Evolutionary conservation across 2,797 vertebrate species (phyloP).

Genomic region (Emydoidea blandingii): DNA sequence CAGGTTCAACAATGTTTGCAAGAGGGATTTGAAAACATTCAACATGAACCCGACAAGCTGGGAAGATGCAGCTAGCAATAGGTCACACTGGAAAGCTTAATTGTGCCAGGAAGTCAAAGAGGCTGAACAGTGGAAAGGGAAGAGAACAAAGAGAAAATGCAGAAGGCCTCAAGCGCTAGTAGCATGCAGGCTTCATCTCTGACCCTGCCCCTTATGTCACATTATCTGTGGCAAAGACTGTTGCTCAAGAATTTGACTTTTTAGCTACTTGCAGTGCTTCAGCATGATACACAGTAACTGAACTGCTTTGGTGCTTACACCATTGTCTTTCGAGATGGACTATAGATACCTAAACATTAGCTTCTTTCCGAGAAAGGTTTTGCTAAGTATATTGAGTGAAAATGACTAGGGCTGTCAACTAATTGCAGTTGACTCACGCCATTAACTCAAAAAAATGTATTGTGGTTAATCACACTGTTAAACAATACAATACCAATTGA

Average conservation of each 20-base stretch:
- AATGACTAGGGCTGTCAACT: not conserved
- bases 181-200: too few relatives aligned
- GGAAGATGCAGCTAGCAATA: not conserved
- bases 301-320: too few relatives aligned
- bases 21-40: not conserved
- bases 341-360: not conserved
- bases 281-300: too few relatives aligned
- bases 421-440: too few relatives aligned
- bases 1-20: not conserved
- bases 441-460: too few relatives aligned
- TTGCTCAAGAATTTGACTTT: not conserved
- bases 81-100: not conserved
- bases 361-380: not conserved
- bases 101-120: not conserved
- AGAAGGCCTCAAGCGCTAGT: not conserved
- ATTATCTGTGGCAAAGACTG: not conserved
- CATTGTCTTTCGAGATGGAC: not conserved
- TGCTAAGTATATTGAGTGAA: not conserved
- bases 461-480: too few relatives aligned
- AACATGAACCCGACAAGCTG: not conserved
- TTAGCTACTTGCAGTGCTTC: not conserved
- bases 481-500: too few relatives aligned
- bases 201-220: not conserved
- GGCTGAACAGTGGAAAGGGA: not conserved
- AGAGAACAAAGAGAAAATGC: not conserved